Conservation (phyloP, 1,140 invertebrate genomes). For the Aphelinus certus region DNA sequence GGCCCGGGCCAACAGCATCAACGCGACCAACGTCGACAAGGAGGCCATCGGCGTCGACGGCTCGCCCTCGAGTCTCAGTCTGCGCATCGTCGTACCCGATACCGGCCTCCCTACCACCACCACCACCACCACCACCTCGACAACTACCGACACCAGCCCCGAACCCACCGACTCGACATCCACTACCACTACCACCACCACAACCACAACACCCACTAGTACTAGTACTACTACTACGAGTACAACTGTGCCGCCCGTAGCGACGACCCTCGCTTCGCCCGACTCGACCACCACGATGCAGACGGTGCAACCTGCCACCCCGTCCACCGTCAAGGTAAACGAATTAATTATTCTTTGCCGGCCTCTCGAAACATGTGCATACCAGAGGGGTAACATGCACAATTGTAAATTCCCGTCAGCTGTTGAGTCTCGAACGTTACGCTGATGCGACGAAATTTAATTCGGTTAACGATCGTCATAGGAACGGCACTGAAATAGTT, state of each 20-base stretch:
- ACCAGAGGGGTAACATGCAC: no score
- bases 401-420: no score
- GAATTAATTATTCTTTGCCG: no score
- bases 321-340: no score
- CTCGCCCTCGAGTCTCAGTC: constrained; percentile 5
- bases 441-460: no score
- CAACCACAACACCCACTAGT: constrained; percentile 26
- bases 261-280: neutral
- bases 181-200: neutral
- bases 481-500: no score
- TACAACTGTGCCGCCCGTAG: constrained; percentile 46
- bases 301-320: neutral
- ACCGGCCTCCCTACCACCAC: neutral
- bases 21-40: neutral
- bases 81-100: constrained; percentile 20
- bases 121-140: neutral
- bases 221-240: constrained; percentile 10
- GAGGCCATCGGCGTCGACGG: neutral
- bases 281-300: constrained; percentile 29
- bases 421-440: no score
- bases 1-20: constrained; percentile 21
- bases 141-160: neutral
- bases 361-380: no score
- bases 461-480: no score
- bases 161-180: constrained; percentile 27